phyloP scores from a whole-genome alignment of 2,888 invertebrate species.

The Neuroscelio doddi region DNA sequence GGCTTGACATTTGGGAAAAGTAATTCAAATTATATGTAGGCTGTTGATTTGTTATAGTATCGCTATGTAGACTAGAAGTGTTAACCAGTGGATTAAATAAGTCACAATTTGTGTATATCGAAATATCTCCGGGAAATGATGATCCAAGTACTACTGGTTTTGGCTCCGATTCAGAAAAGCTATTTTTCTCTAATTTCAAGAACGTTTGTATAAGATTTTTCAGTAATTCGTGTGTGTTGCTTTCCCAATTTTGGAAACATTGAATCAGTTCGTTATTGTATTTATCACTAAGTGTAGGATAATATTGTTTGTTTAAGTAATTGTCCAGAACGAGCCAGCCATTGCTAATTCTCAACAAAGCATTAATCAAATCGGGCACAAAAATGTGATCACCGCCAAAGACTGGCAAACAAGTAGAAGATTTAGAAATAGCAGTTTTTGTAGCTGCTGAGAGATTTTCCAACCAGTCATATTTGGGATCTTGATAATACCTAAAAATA shows the following conservation, averaged over 20 bases:
- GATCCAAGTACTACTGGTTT: constrained; percentile 45
- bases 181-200: constrained; percentile 54
- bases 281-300: constrained; percentile 57
- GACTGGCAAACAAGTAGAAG: constrained; percentile 62
- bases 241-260: constrained; percentile 61
- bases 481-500: constrained; percentile 22
- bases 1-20: constrained; percentile 26
- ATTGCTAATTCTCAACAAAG: constrained; percentile 62
- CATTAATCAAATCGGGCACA: constrained; percentile 60
- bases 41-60: constrained; percentile 28
- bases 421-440: constrained; percentile 62
- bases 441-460: constrained; percentile 59
- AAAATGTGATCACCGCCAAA: constrained; percentile 60
- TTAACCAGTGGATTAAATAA: constrained; percentile 47
- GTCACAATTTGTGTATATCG: constrained; percentile 59
- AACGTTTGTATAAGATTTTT: constrained; percentile 57
- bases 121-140: constrained; percentile 66
- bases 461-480: constrained; percentile 54
- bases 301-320: constrained; percentile 65
- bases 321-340: constrained; percentile 67
- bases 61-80: constrained; percentile 5
- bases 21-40: constrained; percentile 23
- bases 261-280: constrained; percentile 53
- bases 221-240: constrained; percentile 57
- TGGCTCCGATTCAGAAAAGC: constrained; percentile 25